Percentiles rank a stretch among this genome's conserved stretches.
Evolutionary conservation across 2,888 invertebrate species (phyloP).

Genomic region (Dolomedes plantarius): DNA sequence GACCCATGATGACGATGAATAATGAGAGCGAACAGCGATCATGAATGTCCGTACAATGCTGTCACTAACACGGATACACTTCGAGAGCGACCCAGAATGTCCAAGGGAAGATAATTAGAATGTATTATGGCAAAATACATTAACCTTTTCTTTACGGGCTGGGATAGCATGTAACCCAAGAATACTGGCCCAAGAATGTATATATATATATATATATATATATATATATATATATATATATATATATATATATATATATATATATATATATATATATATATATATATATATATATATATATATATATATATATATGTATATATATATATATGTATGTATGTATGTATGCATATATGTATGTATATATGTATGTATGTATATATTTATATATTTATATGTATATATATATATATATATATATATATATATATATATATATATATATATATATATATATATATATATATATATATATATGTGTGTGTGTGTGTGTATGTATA

Average conservation of each 20-base stretch:
- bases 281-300: conserved; percentile 4
- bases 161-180: too few relatives aligned
- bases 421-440: background rate
- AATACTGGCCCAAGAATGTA: too few relatives aligned
- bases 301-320: conserved; percentile 10
- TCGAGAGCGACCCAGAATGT: too few relatives aligned
- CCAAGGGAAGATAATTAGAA: too few relatives aligned
- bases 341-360: conserved; percentile 16
- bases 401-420: conserved; percentile 16
- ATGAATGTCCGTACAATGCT: too few relatives aligned
- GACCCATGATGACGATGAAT: too few relatives aligned
- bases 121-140: too few relatives aligned
- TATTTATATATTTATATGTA: too few relatives aligned
- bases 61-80: too few relatives aligned
- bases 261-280: conserved; percentile 11
- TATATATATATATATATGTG: background rate
- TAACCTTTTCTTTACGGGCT: too few relatives aligned
- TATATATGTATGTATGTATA: background rate
- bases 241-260: conserved; percentile 16
- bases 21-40: too few relatives aligned
- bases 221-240: background rate
- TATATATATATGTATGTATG: conserved; percentile 18
- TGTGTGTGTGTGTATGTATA: too few relatives aligned
- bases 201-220: conserved; percentile 1
- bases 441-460: background rate